Base-by-base conservation (phyloP, 2,113 vertebrate genomes). In the Orycteropus afer region DNA sequence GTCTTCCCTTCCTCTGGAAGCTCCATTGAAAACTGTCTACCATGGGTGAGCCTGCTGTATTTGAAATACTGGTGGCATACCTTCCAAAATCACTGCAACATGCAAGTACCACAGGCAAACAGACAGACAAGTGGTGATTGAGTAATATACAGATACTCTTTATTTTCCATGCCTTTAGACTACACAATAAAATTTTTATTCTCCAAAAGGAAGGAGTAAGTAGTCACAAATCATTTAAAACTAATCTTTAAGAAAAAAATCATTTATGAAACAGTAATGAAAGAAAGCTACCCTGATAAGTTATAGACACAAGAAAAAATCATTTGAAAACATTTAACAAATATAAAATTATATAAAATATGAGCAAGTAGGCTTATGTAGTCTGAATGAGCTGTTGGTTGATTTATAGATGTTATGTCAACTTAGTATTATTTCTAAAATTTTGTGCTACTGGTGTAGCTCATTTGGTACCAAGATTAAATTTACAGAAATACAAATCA, bases 401-500 rank as follows among this genome's bases (percentile, higher is more conserved):
- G n/a, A 93, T 71, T 71, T 86, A 93, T 27, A 63, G 53, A 93
- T 11, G 37, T 79, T 61, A 49, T 32, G 34, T 8, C 34, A 80
- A 27, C 13, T n/a, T 71, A 8, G 14, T 49, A 61, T 18, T 73
- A 45, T 82, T 61, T 82, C 29, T 81, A 65, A 88, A 74, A 53
- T 82, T 93, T 82, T 45, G 51, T 93, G n/a, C 55, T 76, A 65
- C 22, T 42, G 29, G 14, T 61, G 22, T 73, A 61, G 34, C 37
- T 65, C 45, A 7, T 10, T 63, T 93, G 81, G 51, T 20, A 80
- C 42, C 23, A 82, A 93, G 76, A 63, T 47, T 89, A 10, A 63
- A 74, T 81, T 61, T 81, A n/a, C 23, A 76, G n/a, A 93, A 76
- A 82, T 55, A 82, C 29, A 34, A 74, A 87, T 82, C 74, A 81